These are phyloP conservation scores for Auanema freiburgensis DNA, from an alignment of 2,888 invertebrate species.

Conservation along the genomic window DNA sequence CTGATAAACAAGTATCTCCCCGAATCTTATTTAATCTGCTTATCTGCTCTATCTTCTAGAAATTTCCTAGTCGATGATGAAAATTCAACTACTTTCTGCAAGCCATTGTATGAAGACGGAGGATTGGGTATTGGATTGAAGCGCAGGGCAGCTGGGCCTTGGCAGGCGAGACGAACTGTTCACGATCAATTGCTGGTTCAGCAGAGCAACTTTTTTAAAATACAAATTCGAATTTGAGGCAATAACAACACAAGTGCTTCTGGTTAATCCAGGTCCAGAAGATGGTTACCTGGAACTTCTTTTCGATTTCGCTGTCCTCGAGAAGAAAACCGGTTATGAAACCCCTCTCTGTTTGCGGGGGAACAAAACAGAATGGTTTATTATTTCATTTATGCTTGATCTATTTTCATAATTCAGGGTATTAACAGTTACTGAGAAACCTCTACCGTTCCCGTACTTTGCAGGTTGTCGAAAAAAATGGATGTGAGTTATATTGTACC, in stretches of 20 bases:
- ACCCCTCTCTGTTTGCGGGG: conserved; percentile 13
- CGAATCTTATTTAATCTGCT: background rate
- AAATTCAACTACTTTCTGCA: conserved; percentile 43
- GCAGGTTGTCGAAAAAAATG: too few species aligned
- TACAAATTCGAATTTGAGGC: conserved; percentile 8
- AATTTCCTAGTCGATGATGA: conserved; percentile 21
- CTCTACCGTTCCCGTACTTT: too few species aligned
- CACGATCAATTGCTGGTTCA: conserved; percentile 9
- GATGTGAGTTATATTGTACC: too few species aligned
- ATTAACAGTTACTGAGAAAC: too few species aligned
- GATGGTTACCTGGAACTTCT: conserved; percentile 10
- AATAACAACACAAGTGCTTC: conserved; percentile 17
- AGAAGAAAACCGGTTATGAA: conserved; percentile 9
- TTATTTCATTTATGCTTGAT: background rate
- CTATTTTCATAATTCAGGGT: too few species aligned
- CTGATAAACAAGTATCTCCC: conserved; percentile 8
- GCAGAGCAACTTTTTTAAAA: too few species aligned
- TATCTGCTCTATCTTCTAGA: conserved; percentile 16
- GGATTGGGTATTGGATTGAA: conserved; percentile 42
- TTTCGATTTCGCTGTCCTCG: conserved; percentile 15
- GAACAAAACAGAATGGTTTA: conserved; percentile 18
- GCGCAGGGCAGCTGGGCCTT: conserved; percentile 45
- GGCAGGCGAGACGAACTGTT: conserved; percentile 46
- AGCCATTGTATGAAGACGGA: conserved; percentile 59
- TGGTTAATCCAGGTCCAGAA: conserved; percentile 9